Conservation (phyloP, 1,140 invertebrate species). For the Anthonomus grandis region DNA sequence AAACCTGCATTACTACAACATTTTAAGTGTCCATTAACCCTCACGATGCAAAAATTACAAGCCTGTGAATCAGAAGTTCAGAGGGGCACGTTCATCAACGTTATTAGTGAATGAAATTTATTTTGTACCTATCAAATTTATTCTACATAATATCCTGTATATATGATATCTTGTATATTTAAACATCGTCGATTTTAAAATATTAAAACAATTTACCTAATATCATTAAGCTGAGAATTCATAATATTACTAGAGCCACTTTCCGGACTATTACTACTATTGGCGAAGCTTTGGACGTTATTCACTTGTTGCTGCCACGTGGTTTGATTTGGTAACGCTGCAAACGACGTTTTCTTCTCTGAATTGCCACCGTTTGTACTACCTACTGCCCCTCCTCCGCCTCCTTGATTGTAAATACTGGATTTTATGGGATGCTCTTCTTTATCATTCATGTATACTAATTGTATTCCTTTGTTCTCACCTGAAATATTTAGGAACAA, state of each 20-base stretch:
- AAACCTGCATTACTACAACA: no score
- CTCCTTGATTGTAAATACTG: slow-evolving; percentile 44
- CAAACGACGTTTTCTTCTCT: slow-evolving; percentile 68
- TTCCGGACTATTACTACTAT: slow-evolving; percentile 31
- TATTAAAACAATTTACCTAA: slow-evolving; percentile 51
- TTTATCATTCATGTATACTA: slow-evolving; percentile 60
- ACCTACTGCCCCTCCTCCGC: no score
- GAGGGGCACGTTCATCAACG: no score
- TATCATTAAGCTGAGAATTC: slow-evolving; percentile 73
- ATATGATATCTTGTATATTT: no score
- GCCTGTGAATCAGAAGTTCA: no score
- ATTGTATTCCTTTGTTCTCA: slow-evolving; percentile 57
- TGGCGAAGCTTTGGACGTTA: slow-evolving; percentile 32
- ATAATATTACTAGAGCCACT: slow-evolving; percentile 34
- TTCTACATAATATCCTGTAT: no score
- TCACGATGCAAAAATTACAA: no score
- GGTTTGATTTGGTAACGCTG: slow-evolving; percentile 71
- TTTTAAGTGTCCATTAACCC: no score
- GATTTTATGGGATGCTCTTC: slow-evolving; percentile 49
- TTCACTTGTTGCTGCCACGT: slow-evolving; percentile 74
- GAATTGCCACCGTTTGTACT: slow-evolving; percentile 49
- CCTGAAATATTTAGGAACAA: slow-evolving; percentile 36
- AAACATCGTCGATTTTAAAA: no score
- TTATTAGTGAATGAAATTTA: no score
- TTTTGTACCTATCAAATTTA: no score